Percentiles rank a stretch among this genome's conserved stretches.
These are phyloP conservation scores for Cheiracanthium punctorium DNA, from an alignment of 2,888 invertebrate species.

Conservation along the genomic window DNA sequence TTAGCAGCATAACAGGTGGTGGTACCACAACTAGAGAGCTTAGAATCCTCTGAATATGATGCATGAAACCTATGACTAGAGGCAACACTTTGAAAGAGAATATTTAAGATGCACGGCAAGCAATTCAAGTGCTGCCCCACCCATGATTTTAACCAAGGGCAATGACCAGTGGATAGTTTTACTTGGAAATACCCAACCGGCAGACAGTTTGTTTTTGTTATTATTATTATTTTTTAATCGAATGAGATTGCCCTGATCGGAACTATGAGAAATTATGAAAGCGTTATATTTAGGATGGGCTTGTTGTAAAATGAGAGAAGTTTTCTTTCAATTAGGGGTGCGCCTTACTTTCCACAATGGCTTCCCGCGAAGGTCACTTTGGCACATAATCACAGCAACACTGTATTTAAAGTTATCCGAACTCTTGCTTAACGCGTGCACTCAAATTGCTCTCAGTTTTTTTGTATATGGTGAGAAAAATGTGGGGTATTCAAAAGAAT, in stretches of 20 bases:
- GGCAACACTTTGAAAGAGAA: not conserved
- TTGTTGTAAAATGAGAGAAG: not conserved
- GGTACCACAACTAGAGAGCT: not conserved
- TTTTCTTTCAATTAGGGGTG: conserved; percentile 1
- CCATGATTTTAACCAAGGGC: not conserved
- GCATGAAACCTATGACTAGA: not conserved
- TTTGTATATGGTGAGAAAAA: not conserved
- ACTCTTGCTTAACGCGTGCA: not conserved
- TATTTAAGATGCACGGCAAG: not conserved
- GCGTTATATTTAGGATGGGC: conserved; percentile 3
- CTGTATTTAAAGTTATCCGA: not conserved
- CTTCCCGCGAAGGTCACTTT: not conserved
- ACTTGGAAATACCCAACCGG: not conserved
- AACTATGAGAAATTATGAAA: not conserved
- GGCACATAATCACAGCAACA: not conserved
- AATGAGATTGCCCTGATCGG: not conserved
- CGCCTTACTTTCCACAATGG: not conserved
- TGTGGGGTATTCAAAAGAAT: not conserved
- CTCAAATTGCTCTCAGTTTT: not conserved
- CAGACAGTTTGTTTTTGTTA: not conserved
- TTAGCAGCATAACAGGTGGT: not conserved
- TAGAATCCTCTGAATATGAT: not conserved
- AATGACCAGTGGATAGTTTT: not conserved
- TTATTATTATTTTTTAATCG: not conserved
- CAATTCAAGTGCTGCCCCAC: not conserved